Evolutionary conservation across 2,888 invertebrate species (phyloP), one percentile per base, ranked within the genome.

Genomic region (Tetragnatha montana): DNA sequence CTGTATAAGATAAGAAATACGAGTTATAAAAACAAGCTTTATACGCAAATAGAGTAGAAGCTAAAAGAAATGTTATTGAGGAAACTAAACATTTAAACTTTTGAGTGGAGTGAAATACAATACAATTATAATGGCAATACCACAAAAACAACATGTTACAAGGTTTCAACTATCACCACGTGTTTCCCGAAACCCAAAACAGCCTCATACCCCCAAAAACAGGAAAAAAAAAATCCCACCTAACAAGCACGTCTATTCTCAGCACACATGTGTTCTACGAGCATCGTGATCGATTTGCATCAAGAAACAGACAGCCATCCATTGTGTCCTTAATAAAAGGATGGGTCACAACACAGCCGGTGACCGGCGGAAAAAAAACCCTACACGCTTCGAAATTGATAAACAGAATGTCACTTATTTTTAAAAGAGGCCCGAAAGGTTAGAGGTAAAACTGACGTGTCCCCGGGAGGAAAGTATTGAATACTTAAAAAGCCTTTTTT

Each of bases 301-400:
- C 19, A 14, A 81, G 47, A 74, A 81, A 81, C 12, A 81, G 71
- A 49, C 21, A 47, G 17, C 47, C 35, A 8, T n/a, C 47, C 35
- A 68, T 75, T 60, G 60, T 83, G 51, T 83, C 60, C n/a, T n/a
- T 6, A 12, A 6, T n/a, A 7, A 17, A 21, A 47, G 51, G 70
- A 51, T 71, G 70, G 85, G 85, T 85, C 85, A 71, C 12, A 21
- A 51, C 69, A n/a, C 85, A 85, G 85, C 51, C 71, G 85, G 85
- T 12, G 78, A 50, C n/a, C 35, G 3, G 10, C 3, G 35, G 51
- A 35, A 71, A 21, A 85, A 14, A 2, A 19, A 68, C 60, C 19
- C 49, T 19, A 50, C 17, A 71, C 22, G 22, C 47, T 49, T 7
- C 17, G 14, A 35, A 76, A 35, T 35, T 35, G 73, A 73, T n/a